Percentiles rank a stretch among this genome's conserved stretches.
These are phyloP conservation scores for Apoderus coryli DNA, from an alignment of 2,888 invertebrate species.

Conservation along the genomic window DNA sequence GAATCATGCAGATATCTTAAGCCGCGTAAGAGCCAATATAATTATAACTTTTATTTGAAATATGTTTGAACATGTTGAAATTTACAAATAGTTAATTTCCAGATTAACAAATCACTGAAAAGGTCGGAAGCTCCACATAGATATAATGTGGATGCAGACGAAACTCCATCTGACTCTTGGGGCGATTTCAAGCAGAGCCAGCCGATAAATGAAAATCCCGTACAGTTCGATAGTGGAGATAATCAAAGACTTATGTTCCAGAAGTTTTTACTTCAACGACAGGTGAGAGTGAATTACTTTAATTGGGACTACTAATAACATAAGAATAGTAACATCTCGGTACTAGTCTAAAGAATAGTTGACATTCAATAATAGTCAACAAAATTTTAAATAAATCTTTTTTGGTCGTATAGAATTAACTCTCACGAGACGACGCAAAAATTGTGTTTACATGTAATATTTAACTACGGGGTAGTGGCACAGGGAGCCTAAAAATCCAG, in stretches of 20 bases:
- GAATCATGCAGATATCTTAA: constrained; percentile 50
- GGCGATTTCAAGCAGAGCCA: constrained; percentile 17
- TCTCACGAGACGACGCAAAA: no score
- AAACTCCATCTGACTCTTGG: constrained; percentile 14
- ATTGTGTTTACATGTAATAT: no score
- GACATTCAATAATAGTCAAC: no score
- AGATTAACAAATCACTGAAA: constrained; percentile 17
- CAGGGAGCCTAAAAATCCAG: no score
- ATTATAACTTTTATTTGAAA: not conserved
- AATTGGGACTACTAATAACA: no score
- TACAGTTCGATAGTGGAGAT: constrained; percentile 22
- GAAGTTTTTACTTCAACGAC: constrained; percentile 40
- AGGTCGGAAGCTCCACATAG: constrained; percentile 26
- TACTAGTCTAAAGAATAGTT: no score
- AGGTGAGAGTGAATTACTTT: constrained; percentile 24
- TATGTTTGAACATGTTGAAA: constrained; percentile 6
- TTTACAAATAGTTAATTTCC: no score
- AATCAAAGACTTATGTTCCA: constrained; percentile 37
- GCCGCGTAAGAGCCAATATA: constrained; percentile 21
- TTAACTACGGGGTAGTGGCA: no score
- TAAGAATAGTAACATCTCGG: no score
- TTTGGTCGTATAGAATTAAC: no score
- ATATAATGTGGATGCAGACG: constrained; percentile 11
- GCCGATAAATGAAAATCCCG: constrained; percentile 21
- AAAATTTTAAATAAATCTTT: no score